Conservation (phyloP, 1,140 invertebrate genomes). For the Achatina immaculata region DNA sequence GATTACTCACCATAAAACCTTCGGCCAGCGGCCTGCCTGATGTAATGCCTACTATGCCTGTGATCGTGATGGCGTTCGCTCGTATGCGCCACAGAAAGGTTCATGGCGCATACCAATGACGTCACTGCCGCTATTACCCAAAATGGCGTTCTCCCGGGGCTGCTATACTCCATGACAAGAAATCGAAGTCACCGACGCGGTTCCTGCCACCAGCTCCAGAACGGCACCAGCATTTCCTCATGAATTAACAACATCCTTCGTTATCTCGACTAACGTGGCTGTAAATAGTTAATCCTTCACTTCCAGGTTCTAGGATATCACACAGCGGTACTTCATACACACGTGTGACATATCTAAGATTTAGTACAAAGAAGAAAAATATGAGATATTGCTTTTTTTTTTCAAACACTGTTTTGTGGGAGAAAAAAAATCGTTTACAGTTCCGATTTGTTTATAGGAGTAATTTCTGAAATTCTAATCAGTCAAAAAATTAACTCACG, state of each 20-base stretch:
- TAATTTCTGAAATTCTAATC: too few relatives aligned
- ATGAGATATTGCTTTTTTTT: too few relatives aligned
- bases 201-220: neutral
- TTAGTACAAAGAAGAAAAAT: too few relatives aligned
- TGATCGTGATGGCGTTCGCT: neutral
- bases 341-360: too few relatives aligned
- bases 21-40: neutral
- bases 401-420: too few relatives aligned
- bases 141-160: neutral
- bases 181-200: neutral
- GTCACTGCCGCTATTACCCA: neutral
- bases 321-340: too few relatives aligned
- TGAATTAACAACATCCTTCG: neutral
- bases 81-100: neutral
- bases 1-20: neutral
- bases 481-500: too few relatives aligned
- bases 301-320: too few relatives aligned
- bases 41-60: neutral
- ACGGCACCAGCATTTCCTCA: neutral
- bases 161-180: neutral
- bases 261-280: neutral
- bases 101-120: neutral
- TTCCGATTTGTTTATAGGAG: too few relatives aligned
- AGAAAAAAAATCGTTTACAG: too few relatives aligned
- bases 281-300: too few relatives aligned